phyloP scores from a whole-genome alignment of 2,113 vertebrate genomes.

The Indicator indicator region DNA sequence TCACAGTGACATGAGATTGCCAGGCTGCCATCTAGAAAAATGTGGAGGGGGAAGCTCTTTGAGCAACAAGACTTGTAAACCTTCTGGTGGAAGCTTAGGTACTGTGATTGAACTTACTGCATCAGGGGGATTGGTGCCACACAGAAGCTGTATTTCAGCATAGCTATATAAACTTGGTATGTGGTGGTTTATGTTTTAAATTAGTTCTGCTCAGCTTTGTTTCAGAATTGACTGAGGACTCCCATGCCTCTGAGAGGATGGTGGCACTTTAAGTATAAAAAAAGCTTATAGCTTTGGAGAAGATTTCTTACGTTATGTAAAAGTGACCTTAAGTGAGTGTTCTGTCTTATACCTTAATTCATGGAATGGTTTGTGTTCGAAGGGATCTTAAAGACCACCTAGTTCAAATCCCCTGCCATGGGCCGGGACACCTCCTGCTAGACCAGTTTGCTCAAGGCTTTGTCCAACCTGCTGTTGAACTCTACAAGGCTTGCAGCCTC shows the following conservation, averaged over 20 bases:
- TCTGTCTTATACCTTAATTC: neutral
- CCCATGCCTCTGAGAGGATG: neutral
- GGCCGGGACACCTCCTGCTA: too few species aligned
- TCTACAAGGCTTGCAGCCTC: too few species aligned
- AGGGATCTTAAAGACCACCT: too few species aligned
- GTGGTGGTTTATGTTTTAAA: neutral
- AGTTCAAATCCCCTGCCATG: too few species aligned
- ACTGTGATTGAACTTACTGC: neutral
- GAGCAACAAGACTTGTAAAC: neutral
- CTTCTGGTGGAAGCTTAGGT: neutral
- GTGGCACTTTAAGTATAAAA: neutral
- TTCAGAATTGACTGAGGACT: neutral
- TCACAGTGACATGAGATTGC: neutral
- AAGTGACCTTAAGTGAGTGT: neutral
- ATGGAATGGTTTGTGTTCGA: too few species aligned
- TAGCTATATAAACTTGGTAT: neutral
- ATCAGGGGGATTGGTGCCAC: neutral
- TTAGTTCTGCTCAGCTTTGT: neutral
- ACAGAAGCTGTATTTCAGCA: neutral
- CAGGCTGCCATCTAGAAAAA: neutral
- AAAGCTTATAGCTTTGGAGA: neutral
- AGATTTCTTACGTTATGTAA: neutral
- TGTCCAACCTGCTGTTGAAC: too few species aligned
- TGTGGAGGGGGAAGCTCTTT: rapidly evolving
- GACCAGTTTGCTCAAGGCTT: too few species aligned